Evolutionary conservation across 2,888 invertebrate genomes (phyloP), one percentile per base, ranked within the genome.

Genomic region (Hartigia nigra): DNA sequence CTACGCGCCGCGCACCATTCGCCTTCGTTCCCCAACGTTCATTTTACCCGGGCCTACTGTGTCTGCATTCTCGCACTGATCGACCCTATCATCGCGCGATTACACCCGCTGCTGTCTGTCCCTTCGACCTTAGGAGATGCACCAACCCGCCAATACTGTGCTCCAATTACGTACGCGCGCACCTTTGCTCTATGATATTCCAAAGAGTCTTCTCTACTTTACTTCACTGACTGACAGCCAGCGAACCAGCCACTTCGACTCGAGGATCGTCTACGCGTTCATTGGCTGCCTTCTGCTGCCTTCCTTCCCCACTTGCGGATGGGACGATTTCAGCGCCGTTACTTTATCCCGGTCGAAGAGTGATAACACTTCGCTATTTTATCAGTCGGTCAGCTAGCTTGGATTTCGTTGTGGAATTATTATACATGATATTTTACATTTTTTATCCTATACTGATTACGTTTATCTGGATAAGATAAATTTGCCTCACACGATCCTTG

Each of bases 161-260:
- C 55, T 55, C 11, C 14, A 23, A 72, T 32, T 32, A 31, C 12
- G 31, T 72, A 32, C 72, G 31, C 72, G 72, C 72, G 31, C 31
- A 72, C 72, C 32, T 31, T 72, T 23, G 72, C 34, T 31, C 72
- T 55, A 23, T 9, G 55, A 55, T 55, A 55, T 23, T 55, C 23
- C 55, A 23, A 23, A 23, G 14, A 55, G 55, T 23, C 55, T 55
- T 55, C 55, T 23, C 55, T 55, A 23, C 55, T 55, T 55, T 55
- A 23, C 32, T 72, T 72, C 75, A 75, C 75, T 34, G 23, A 75
- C 75, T 75, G 37, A 75, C 75, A 75, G 75, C 37, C 75, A 75
- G 75, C 75, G 75, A 35, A 23, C 36, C 31, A 32, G 75, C 36
- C 31, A 39, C 75, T 75, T 35, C 75, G 75, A 75, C 75, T 36